Evolutionary conservation across 2,797 vertebrate genomes (phyloP).

Genomic region (Apogon hyalosoma): DNA sequence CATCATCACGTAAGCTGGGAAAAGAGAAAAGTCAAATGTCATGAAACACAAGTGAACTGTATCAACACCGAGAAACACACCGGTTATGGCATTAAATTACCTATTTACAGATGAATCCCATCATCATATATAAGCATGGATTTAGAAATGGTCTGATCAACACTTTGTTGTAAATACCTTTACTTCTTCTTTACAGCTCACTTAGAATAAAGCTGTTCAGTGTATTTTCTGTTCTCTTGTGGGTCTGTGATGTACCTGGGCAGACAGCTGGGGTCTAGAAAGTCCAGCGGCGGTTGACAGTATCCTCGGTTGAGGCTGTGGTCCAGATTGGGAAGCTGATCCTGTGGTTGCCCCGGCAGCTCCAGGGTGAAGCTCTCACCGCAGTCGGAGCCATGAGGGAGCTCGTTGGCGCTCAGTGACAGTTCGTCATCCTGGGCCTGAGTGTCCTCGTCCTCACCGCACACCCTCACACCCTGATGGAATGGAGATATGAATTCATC

Average conservation of each 20-base stretch:
- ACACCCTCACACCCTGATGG: constrained; percentile 77
- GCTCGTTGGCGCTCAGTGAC: constrained; percentile 90
- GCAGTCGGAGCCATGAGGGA: constrained; percentile 92
- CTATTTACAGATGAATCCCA: no score
- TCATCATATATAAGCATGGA: background rate
- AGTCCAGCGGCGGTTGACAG: constrained; percentile 80
- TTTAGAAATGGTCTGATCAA: background rate
- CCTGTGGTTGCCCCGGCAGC: constrained; percentile 87
- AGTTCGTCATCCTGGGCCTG: constrained; percentile 92
- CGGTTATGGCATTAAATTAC: no score
- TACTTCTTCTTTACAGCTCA: no score
- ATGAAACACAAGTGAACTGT: background rate
- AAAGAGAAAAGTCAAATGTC: constrained; percentile 28
- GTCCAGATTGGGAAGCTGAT: constrained; percentile 79
- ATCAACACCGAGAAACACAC: no score
- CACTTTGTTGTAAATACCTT: no score
- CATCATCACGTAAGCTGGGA: constrained; percentile 91
- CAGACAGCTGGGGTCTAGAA: constrained; percentile 81
- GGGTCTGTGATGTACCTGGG: constrained; percentile 70
- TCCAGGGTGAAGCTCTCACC: constrained; percentile 94
- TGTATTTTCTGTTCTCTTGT: constrained; percentile 10
- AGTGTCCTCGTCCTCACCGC: constrained; percentile 89
- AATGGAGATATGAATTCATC: background rate
- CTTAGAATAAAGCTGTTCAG: background rate
- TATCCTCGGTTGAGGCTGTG: constrained; percentile 64